A percentile compares a stretch with the other conserved stretches of the same genome.
These are phyloP conservation scores for Nipponacmea schrenckii DNA, from an alignment of 2,888 invertebrate genomes.

Conservation along the genomic window DNA sequence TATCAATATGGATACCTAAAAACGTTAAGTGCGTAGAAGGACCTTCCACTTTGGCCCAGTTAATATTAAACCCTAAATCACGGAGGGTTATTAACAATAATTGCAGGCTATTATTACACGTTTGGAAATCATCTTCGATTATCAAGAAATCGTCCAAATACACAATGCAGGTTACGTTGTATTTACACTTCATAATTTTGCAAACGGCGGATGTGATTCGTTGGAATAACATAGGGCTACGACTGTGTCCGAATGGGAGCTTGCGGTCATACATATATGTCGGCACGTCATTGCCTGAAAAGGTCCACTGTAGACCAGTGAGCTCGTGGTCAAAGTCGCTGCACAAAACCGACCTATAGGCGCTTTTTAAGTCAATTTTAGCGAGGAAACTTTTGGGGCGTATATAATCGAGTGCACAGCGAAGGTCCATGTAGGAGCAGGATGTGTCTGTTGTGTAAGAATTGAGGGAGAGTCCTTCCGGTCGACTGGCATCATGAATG, in stretches of 20 bases:
- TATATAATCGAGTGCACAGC: background rate
- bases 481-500: constrained; percentile 9
- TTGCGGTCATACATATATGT: background rate
- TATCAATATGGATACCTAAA: too few species aligned
- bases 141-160: background rate
- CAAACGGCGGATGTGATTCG: background rate
- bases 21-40: too few species aligned
- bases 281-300: background rate
- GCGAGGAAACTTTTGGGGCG: background rate
- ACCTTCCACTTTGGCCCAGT: background rate
- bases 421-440: constrained; percentile 7
- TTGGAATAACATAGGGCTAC: background rate
- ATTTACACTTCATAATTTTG: background rate
- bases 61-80: background rate
- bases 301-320: background rate
- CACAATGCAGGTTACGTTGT: background rate
- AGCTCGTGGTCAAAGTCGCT: background rate
- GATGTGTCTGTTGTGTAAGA: background rate
- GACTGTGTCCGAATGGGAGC: background rate
- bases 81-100: background rate
- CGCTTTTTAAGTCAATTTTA: constrained; percentile 12
- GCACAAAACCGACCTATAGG: background rate
- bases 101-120: background rate
- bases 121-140: background rate
- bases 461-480: background rate